A percentile compares a stretch with the other conserved stretches of the same genome.
Conservation (phyloP, 2,888 invertebrate genomes). For the Torymus texanus region DNA sequence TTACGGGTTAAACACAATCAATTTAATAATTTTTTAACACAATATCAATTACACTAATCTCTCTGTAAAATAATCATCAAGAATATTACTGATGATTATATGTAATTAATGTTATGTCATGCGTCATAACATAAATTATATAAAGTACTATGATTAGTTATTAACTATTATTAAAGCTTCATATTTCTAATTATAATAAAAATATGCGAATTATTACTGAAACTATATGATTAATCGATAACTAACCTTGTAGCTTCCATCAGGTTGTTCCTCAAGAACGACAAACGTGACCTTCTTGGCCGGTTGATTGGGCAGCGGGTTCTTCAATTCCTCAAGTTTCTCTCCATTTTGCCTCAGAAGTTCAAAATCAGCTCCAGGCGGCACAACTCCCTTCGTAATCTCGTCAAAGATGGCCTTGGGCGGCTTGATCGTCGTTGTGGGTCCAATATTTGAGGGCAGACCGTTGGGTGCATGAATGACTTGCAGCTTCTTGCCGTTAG, state of each 20-base stretch:
- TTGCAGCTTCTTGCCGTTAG: slow-evolving; percentile 86
- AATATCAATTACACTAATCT: no score
- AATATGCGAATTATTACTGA: no score
- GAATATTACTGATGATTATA: no score
- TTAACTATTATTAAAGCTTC: no score
- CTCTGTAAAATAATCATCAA: no score
- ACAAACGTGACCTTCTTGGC: slow-evolving; percentile 91
- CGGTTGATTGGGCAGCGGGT: slow-evolving; percentile 79
- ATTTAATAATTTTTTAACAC: no score
- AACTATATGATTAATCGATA: no score
- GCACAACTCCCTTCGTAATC: slow-evolving; percentile 86
- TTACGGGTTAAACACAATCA: no score
- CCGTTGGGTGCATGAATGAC: slow-evolving; percentile 68
- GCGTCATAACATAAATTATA: no score
- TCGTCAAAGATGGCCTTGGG: slow-evolving; percentile 84
- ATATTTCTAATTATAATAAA: no score
- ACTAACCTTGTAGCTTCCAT: slow-evolving; percentile 85
- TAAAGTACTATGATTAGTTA: no score
- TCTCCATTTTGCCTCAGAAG: slow-evolving; percentile 86
- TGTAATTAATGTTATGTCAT: no score
- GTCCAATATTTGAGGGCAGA: slow-evolving; percentile 65
- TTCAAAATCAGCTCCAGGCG: slow-evolving; percentile 88
- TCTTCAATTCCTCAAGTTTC: slow-evolving; percentile 82
- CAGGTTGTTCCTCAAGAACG: slow-evolving; percentile 89
- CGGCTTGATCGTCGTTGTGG: slow-evolving; percentile 80